These are phyloP conservation scores for Lumbricus terrestris DNA, from an alignment of 2,888 invertebrate species.

Conservation along the genomic window DNA sequence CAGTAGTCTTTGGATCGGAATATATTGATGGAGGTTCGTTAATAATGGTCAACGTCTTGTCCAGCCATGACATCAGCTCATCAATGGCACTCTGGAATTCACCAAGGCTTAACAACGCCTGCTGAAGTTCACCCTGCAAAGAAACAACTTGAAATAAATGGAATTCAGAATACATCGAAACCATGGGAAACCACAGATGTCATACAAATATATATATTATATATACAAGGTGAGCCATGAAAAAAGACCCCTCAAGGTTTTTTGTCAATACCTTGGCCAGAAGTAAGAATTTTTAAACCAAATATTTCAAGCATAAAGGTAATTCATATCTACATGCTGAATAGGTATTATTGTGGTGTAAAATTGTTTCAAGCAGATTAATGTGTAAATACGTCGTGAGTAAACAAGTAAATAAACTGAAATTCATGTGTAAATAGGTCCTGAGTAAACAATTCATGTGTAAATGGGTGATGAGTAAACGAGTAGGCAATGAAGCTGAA, in stretches of 20 bases:
- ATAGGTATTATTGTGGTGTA: no score
- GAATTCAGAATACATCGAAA: neutral
- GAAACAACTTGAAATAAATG: neutral
- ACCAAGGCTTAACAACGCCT: conserved; percentile 87
- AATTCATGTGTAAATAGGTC: no score
- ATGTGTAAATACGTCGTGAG: no score
- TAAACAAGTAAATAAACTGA: no score
- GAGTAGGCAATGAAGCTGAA: no score
- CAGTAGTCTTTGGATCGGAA: conserved; percentile 89
- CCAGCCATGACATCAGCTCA: conserved; percentile 91
- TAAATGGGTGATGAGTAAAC: neutral
- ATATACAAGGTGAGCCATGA: neutral
- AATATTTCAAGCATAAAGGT: no score
- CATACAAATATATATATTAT: neutral
- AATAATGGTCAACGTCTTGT: conserved; percentile 77
- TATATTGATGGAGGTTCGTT: conserved; percentile 46
- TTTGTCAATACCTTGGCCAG: no score
- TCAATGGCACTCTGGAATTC: conserved; percentile 95
- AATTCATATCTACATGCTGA: no score
- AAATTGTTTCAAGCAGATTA: no score
- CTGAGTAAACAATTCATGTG: neutral
- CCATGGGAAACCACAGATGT: neutral
- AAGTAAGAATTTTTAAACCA: no score
- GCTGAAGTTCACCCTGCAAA: conserved; percentile 72
- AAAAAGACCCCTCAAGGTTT: no score